Conservation (phyloP, 2,888 invertebrate genomes). For the Leucophora obtusa region DNA sequence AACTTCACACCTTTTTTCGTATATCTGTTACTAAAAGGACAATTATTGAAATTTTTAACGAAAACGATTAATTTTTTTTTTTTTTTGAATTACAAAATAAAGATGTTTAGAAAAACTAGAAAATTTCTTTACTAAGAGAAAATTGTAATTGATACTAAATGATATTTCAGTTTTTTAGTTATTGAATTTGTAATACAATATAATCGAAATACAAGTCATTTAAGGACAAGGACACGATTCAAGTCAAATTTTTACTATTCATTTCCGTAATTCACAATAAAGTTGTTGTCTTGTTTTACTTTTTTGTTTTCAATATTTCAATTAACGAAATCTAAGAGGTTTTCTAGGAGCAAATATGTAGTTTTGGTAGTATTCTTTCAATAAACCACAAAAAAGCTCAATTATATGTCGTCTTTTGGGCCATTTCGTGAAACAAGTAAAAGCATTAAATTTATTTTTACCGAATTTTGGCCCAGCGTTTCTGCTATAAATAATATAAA, state of each 20-base stretch:
- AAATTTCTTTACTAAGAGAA: slow-evolving; percentile 35
- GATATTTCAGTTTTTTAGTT: slow-evolving; percentile 44
- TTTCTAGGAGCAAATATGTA: too few relatives aligned
- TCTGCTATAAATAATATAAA: too few relatives aligned
- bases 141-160: slow-evolving; percentile 53
- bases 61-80: slow-evolving; percentile 27
- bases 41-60: slow-evolving; percentile 25
- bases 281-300: background rate
- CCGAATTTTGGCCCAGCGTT: too few relatives aligned
- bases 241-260: slow-evolving; percentile 37
- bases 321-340: too few relatives aligned
- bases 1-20: slow-evolving; percentile 38
- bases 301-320: too few relatives aligned
- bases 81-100: slow-evolving; percentile 30
- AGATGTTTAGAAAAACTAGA: slow-evolving; percentile 14
- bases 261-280: slow-evolving; percentile 53
- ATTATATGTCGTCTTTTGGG: too few relatives aligned
- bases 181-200: slow-evolving; percentile 14
- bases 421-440: too few relatives aligned
- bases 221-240: slow-evolving; percentile 46
- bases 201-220: slow-evolving; percentile 56
- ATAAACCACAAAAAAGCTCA: too few relatives aligned
- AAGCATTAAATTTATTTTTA: too few relatives aligned
- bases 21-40: slow-evolving; percentile 13
- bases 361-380: too few relatives aligned